Evolutionary conservation across 1,140 invertebrate species (phyloP).

Genomic region (Drosophila leontia): DNA sequence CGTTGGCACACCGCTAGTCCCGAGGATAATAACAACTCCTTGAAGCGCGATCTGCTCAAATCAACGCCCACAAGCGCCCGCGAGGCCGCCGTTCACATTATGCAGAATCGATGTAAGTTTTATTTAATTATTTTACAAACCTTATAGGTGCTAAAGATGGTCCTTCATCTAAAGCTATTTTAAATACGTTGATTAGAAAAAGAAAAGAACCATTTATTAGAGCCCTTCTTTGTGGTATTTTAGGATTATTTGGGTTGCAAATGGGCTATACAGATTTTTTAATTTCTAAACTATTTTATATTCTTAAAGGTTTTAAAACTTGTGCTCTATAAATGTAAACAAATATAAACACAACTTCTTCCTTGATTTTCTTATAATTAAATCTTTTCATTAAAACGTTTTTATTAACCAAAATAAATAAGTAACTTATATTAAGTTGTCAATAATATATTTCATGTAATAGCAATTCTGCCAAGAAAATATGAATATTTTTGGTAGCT

Average conservation of each 20-base stretch:
- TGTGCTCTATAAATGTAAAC: background rate
- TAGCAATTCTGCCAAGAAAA: too few relatives aligned
- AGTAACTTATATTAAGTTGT: too few relatives aligned
- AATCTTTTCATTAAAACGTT: background rate
- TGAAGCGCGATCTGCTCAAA: slow-evolving; percentile 82
- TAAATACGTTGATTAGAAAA: background rate
- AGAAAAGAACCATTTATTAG: background rate
- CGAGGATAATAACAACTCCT: slow-evolving; percentile 84
- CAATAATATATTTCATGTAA: background rate
- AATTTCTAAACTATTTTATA: too few relatives aligned
- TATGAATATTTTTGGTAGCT: too few relatives aligned
- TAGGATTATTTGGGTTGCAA: background rate
- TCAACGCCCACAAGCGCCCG: slow-evolving; percentile 69
- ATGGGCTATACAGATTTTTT: background rate
- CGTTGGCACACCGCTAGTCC: slow-evolving; percentile 80
- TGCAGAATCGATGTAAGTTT: slow-evolving; percentile 84
- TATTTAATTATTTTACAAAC: background rate
- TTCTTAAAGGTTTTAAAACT: background rate
- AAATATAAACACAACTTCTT: background rate
- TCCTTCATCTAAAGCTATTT: background rate
- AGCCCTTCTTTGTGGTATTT: background rate
- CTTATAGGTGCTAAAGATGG: too few relatives aligned
- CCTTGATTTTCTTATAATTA: background rate
- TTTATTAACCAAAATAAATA: background rate
- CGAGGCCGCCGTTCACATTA: slow-evolving; percentile 74